phyloP scores from a whole-genome alignment of 2,888 invertebrate species.

The Himalopsyche anomala region DNA sequence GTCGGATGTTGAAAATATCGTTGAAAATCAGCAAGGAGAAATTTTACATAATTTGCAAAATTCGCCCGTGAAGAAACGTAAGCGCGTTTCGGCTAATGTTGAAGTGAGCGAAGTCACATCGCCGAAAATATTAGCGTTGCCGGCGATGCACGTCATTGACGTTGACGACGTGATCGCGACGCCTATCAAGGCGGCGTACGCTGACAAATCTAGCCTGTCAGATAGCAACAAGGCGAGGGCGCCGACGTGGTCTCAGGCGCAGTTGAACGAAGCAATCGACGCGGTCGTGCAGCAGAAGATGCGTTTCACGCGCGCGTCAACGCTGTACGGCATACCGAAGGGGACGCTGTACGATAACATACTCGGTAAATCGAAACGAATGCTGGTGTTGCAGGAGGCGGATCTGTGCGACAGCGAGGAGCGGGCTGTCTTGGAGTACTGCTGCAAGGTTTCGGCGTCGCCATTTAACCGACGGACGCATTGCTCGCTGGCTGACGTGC shows the following conservation, averaged over 20 bases:
- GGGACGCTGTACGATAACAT: constrained; percentile 88
- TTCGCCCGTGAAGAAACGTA: neutral
- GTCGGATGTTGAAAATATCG: neutral
- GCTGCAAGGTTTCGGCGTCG: constrained; percentile 83
- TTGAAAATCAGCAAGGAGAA: neutral
- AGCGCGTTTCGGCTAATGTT: neutral
- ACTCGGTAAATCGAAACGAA: constrained; percentile 85
- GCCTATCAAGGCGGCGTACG: neutral
- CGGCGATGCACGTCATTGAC: neutral
- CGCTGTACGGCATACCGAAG: constrained; percentile 84
- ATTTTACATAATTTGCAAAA: too few species aligned
- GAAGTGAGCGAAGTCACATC: neutral
- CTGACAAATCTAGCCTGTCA: neutral
- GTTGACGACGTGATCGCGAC: neutral
- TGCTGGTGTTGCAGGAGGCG: constrained; percentile 85
- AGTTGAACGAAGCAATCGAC: constrained; percentile 85
- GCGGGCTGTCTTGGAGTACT: constrained; percentile 82
- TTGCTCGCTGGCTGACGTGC: constrained; percentile 80
- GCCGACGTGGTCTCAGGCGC: constrained; percentile 85
- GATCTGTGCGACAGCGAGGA: constrained; percentile 80
- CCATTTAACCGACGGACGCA: constrained; percentile 85
- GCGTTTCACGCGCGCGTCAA: constrained; percentile 86
- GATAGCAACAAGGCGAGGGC: constrained; percentile 79
- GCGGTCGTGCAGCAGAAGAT: constrained; percentile 86
- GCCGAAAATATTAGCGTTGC: neutral